Evolutionary conservation across 2,113 vertebrate genomes (phyloP), one percentile per base, ranked within the genome.

Genomic region (Dicerorhinus sumatrensis): DNA sequence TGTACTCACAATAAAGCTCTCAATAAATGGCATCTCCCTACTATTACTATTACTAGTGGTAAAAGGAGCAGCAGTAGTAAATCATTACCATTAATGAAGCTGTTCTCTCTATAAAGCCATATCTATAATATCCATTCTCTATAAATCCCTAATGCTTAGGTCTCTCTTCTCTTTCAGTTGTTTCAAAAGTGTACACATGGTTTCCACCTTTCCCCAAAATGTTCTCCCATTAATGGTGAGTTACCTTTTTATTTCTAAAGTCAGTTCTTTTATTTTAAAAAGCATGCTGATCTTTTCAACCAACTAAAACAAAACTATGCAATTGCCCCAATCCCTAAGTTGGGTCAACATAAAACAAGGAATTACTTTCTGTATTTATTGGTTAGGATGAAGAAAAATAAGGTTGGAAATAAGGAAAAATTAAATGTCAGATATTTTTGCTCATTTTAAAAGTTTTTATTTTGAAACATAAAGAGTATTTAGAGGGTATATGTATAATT

Each of bases 331-430:
- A 91, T 72, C 39, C 18, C 62, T 46, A 70, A 48, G 14, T 27
- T 70, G 39, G 11, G 54, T 79, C 29, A 69, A 95, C 89, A 84
- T 39, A 82, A 82, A 76, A 51, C 63, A 69, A 33, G 25, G 6
- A 48, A 46, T 65, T 77, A n/a, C 46, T 76, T 17, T 91, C 48
- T 67, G 58, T 65, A 75, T 67, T 67, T 87, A 27, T 29, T 58
- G 8, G 27, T 21, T 48, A 33, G 25, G 46, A 87, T 48, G 36
- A 48, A 79, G 16, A 60, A 87, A 73, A 75, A 67, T 42, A 65
- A 56, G 70, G 92, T 25, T 77, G 60, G 27, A 92, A 92, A 84
- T 70, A n/a, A 33, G n/a, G 10, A 60, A 86, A 87, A 69, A 29
- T 60, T 58, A 48, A 60, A 33, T 17, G 31, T 5, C 83, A 51